Base-by-base conservation (phyloP, 1,140 invertebrate species). In the Drosophila fuyamai region DNA sequence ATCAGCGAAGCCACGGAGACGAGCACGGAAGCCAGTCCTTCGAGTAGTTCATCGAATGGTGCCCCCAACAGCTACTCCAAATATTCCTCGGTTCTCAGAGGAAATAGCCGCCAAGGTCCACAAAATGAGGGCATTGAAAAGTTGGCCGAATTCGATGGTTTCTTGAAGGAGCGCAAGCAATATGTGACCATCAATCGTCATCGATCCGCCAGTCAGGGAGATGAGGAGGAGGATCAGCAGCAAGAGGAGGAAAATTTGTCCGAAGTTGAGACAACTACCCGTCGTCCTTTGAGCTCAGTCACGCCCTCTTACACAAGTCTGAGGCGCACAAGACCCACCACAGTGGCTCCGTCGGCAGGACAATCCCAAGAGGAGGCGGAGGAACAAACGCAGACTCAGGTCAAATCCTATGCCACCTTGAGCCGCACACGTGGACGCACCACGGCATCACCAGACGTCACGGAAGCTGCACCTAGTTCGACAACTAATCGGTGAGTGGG, bases 121-220 rank as follows among this genome's bases (percentile, higher is more conserved):
- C 96, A 97, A 76, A 96, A 96, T 77, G 95, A 95, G 56, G 96
- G 96, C 0, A 79, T 96, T 1, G 94, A 94, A 13, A 92, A 94
- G 48, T 62, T 94, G 5, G 81, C 93, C 0, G 94, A 94, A 82
- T 93, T 94, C 8, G 94, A 94, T 68, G 93, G 90, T 61, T 92
- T 94, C 27, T 36, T 92, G 0, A 91, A 88, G 53, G 92, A 92
- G 13, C 91, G 90, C 51, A 92, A 92, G 36, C 76, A 91, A 54
- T 94, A 94, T 77, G 94, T 93, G 38, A 94, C 94, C 41, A 94
- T 94, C 32, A 94, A 94, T 61, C 93, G 94, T 0, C 91, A 93
- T 41, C 92, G 93, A 35, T 72, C 68, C 0, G 27, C 68, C 0
- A 57, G 18, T 14, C 68, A 72, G 66, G 86, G 60, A 0, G 27